These are phyloP conservation scores for Lutjanus campechanus DNA, from an alignment of 2,797 vertebrate genomes.

Conservation along the genomic window DNA sequence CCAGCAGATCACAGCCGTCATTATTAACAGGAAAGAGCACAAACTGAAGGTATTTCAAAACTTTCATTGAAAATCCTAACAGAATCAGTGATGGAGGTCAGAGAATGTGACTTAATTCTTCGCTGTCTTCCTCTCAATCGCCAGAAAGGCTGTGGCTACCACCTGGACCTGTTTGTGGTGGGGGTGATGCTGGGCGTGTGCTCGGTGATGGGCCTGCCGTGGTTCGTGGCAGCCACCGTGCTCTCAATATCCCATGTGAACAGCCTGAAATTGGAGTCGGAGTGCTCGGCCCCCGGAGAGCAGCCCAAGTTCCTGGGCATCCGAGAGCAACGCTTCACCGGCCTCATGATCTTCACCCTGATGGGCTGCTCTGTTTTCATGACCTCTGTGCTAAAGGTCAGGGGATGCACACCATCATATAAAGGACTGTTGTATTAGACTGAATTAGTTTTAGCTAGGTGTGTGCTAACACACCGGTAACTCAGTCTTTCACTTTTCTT, in stretches of 20 bases:
- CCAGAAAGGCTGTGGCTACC: constrained; percentile 98
- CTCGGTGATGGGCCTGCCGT: constrained; percentile 97
- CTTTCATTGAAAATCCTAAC: neutral
- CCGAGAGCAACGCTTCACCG: constrained; percentile 96
- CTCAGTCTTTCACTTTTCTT: too few relatives aligned
- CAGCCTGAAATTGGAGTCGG: constrained; percentile 98
- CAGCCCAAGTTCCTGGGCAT: constrained; percentile 99
- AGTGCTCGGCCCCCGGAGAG: constrained; percentile 97
- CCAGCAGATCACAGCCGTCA: constrained; percentile 99
- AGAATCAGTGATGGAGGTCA: neutral
- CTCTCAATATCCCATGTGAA: constrained; percentile 99
- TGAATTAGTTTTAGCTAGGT: too few relatives aligned
- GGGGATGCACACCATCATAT: neutral
- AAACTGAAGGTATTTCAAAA: constrained; percentile 92
- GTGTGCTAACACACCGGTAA: too few relatives aligned
- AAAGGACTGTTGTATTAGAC: too few relatives aligned
- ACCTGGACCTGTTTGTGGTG: constrained; percentile 97
- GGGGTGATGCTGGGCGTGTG: constrained; percentile 97
- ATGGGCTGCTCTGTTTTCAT: constrained; percentile 99
- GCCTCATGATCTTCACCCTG: constrained; percentile 98
- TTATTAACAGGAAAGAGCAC: constrained; percentile 99
- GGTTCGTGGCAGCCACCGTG: constrained; percentile 99
- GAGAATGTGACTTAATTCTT: neutral
- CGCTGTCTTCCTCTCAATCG: neutral
- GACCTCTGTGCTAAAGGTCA: constrained; percentile 96